Percentiles rank a stretch among this genome's conserved stretches.
Conservation (phyloP, 2,113 vertebrate genomes). For the Emydura subglobosa region DNA sequence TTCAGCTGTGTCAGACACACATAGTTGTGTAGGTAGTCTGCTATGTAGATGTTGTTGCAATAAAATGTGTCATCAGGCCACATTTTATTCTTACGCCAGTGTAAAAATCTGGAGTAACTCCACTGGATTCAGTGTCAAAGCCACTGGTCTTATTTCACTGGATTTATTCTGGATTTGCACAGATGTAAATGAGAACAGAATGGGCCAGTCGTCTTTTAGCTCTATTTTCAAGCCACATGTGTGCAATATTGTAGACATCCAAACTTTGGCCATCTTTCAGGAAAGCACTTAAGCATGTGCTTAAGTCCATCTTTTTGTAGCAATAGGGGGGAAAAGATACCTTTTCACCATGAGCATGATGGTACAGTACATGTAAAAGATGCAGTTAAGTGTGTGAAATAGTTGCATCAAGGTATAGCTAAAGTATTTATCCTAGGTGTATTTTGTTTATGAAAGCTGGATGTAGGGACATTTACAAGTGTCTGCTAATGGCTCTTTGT, state of each 20-base stretch:
- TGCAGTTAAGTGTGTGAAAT: slow-evolving; percentile 24
- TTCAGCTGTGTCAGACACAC: not conserved
- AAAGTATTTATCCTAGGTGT: slow-evolving; percentile 73
- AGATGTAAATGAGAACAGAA: not conserved
- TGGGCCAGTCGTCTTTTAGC: not conserved
- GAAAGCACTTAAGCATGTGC: not conserved
- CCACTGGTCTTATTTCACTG: not conserved
- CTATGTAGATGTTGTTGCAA: not conserved
- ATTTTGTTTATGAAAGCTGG: slow-evolving; percentile 73
- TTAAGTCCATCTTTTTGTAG: not conserved
- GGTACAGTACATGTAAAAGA: slow-evolving; percentile 9
- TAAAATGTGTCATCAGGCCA: slow-evolving; percentile 7
- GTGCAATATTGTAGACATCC: not conserved
- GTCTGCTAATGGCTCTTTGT: slow-evolving; percentile 73
- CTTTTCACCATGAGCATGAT: not conserved
- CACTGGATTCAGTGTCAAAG: slow-evolving; percentile 11
- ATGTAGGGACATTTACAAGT: slow-evolving; percentile 70
- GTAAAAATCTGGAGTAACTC: slow-evolving; percentile 5
- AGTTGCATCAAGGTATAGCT: slow-evolving; percentile 53
- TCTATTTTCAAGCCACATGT: slow-evolving; percentile 29
- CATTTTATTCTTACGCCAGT: not conserved
- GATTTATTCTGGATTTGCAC: not conserved
- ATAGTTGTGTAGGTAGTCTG: not conserved
- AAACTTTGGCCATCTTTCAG: not conserved
- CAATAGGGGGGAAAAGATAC: fast-evolving